Evolutionary conservation across 2,797 vertebrate genomes (phyloP), one percentile per base, ranked within the genome.

Genomic region (Lindbergichthys nudifrons): DNA sequence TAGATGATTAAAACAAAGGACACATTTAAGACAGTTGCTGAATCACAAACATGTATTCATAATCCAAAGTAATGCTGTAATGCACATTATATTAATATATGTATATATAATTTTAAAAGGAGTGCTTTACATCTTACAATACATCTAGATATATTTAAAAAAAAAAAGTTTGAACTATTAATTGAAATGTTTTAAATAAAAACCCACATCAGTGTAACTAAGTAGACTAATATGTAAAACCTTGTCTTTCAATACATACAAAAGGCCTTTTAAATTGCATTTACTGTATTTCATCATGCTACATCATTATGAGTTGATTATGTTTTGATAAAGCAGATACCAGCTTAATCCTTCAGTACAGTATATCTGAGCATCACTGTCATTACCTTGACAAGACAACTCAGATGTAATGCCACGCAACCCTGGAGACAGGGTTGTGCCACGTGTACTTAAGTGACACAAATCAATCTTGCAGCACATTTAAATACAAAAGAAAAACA

Each of bases 1-100:
- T 64, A 23, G 15, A 73, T 32, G 59, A 82, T 83, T 87, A 69
- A 75, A 85, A 87, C 66, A 73, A 84, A 84, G 66, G 63, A 78
- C 65, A 26, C 56, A 82, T 46, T 70, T 10, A 51, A 66, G 10
- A 61, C 46, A 21, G 52, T 32, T 63, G 56, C 30, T 32, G 19
- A 36, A 36, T 12, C 3, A 36, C 2, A 59, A 65, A 65, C 16
- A n/a, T 26, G 50, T 42, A n/a, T 23, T 15, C 18, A 36, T 64
- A 11, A 57, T 63, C 21, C 30, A 65, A 70, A 75, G 32, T 32
- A 68, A 65, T 46, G 60, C 2, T 30, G 32, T 16, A 41, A 41
- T 30, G 36, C 1, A 74, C 45, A 65, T 51, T 19, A 21, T 46
- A 2, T 32, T 50, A 65, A 59, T 30, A 65, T 59, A 3, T 23